Conservation (phyloP, 2,797 vertebrate genomes). For the Catamblyrhynchus diadema region DNA sequence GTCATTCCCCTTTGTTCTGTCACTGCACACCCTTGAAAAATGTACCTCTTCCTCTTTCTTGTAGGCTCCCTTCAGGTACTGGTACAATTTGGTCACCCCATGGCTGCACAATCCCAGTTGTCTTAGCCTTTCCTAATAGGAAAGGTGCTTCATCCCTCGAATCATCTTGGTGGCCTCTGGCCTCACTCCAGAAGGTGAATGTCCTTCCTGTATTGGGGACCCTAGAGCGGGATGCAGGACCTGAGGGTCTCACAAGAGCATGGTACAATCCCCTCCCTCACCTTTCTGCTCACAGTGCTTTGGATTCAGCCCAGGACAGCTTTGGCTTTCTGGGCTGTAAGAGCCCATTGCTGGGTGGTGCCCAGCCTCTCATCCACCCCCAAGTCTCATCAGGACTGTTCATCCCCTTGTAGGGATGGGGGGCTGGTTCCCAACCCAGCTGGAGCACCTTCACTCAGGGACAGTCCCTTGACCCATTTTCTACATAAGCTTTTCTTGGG, state of each 20-base stretch:
- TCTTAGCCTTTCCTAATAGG: not conserved
- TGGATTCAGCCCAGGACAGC: not conserved
- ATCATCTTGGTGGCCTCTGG: not conserved
- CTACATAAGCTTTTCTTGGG: not conserved
- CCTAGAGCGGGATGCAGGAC: not conserved
- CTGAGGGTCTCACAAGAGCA: rapidly evolving
- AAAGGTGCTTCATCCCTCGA: not conserved
- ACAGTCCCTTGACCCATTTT: not conserved
- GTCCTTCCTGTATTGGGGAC: not conserved
- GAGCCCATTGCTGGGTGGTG: not conserved
- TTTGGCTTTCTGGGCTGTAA: not conserved
- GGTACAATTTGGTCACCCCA: not conserved
- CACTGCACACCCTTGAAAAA: not conserved
- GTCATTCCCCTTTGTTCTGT: not conserved
- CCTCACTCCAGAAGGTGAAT: not conserved
- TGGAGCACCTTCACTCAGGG: not conserved
- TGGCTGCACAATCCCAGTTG: not conserved
- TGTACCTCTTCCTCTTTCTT: not conserved
- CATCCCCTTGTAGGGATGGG: not conserved
- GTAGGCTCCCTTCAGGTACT: not conserved
- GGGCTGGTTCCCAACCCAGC: not conserved
- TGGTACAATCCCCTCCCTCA: not conserved
- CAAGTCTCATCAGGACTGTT: not conserved
- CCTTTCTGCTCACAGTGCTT: not conserved
- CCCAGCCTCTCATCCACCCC: not conserved